These are phyloP conservation scores for Pimephales promelas DNA, from an alignment of 2,113 vertebrate species.

Conservation along the genomic window DNA sequence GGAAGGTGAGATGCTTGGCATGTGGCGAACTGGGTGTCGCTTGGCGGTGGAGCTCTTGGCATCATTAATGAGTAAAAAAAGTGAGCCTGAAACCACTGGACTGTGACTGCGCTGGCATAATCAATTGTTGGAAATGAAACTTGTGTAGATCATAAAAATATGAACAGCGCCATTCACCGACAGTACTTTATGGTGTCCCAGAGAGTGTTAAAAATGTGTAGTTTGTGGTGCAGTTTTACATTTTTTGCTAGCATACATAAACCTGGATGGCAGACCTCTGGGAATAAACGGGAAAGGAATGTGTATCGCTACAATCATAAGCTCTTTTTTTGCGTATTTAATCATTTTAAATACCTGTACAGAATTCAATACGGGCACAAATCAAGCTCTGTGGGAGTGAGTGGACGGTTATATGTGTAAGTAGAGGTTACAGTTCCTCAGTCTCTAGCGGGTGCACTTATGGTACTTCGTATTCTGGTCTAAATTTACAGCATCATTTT, in stretches of 20 bases:
- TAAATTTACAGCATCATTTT: slow-evolving; percentile 5
- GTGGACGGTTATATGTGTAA: slow-evolving; percentile 13
- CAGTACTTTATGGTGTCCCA: slow-evolving; percentile 8
- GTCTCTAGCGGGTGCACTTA: not conserved
- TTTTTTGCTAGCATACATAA: slow-evolving; percentile 45
- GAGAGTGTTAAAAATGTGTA: slow-evolving; percentile 25
- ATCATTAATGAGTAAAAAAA: slow-evolving; percentile 39
- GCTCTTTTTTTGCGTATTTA: slow-evolving; percentile 30
- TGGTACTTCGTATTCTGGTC: not conserved
- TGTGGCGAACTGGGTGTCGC: not conserved
- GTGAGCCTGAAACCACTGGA: slow-evolving; percentile 49
- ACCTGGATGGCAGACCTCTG: slow-evolving; percentile 26
- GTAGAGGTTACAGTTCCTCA: slow-evolving; percentile 8
- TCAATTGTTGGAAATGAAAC: slow-evolving; percentile 62
- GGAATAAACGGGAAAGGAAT: slow-evolving; percentile 18
- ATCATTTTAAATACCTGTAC: slow-evolving; percentile 38
- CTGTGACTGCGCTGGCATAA: slow-evolving; percentile 54
- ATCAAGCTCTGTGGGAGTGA: slow-evolving; percentile 25
- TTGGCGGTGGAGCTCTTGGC: slow-evolving; percentile 52
- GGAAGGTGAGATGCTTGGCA: slow-evolving; percentile 56
- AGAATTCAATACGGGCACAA: slow-evolving; percentile 30
- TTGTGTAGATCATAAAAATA: slow-evolving; percentile 58
- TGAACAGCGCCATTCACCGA: slow-evolving; percentile 55
- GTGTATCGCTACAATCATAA: slow-evolving; percentile 32
- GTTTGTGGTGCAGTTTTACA: slow-evolving; percentile 56